Evolutionary conservation across 2,797 vertebrate genomes (phyloP), one percentile per base, ranked within the genome.

Genomic region (Ctenopoma kingsleyae): DNA sequence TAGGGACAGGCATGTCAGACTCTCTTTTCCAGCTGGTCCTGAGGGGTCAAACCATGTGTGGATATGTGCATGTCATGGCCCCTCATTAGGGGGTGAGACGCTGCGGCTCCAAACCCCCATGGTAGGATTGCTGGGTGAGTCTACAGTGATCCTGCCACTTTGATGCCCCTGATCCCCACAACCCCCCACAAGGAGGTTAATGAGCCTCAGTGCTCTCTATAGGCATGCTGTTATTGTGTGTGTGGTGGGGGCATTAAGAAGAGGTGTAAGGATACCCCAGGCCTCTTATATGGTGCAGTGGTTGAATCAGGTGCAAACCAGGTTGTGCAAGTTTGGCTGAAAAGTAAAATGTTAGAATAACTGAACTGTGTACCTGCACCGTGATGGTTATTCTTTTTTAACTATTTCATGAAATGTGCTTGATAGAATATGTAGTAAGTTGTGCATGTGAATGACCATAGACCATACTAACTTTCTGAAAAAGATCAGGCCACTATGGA

Each of bases 41-140:
- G 50, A 73, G 88, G 80, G 90, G 86, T 91, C 90, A 90, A 87
- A 82, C 81, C 77, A 74, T 89, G 83, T 84, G 81, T 86, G 81
- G 82, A 84, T 90, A 84, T 90, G 87, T 89, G 77, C 66, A 53
- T 90, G 89, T 92, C 88, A 83, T 66, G 90, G 89, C 82, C 89
- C 86, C 90, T 92, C 92, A 92, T 92, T 94, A 93, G 93, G 92
- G 89, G 93, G 91, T 92, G 84, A 92, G 91, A 90, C 91, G 81
- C 70, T 88, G 65, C 84, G 93, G 91, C 92, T 94, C 93, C 92
- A 93, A 89, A 93, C 90, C 92, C 94, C 93, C 91, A 90, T 88
- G 82, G 90, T 81, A 91, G 90, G 87, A 88, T 83, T 87, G 81
- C 84, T 81, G 87, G 72, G 81, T 83, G 80, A 89, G 80, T 91